Evolutionary conservation across 2,888 invertebrate species (phyloP).

Genomic region (Luffia ferchaultella): DNA sequence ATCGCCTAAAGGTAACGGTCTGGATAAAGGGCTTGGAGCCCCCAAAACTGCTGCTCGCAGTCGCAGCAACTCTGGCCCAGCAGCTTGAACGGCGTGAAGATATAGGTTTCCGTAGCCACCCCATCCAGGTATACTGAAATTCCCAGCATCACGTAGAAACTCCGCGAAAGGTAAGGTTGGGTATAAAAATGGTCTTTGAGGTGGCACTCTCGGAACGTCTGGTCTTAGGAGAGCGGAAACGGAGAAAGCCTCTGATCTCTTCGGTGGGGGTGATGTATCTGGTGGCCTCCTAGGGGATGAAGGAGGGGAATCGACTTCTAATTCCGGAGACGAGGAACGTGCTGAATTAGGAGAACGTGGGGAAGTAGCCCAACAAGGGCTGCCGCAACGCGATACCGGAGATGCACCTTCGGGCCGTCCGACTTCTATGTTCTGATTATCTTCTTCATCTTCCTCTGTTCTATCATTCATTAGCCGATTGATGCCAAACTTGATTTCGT

Average conservation of each 20-base stretch:
- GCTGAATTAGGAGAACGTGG: constrained; percentile 50
- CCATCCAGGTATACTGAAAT: constrained; percentile 61
- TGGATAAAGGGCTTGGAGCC: constrained; percentile 63
- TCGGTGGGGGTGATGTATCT: constrained; percentile 56
- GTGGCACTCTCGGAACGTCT: constrained; percentile 73
- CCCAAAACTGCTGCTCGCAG: constrained; percentile 53
- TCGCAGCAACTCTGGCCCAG: constrained; percentile 52
- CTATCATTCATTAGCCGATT: constrained; percentile 77
- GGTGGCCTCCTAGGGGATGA: constrained; percentile 66
- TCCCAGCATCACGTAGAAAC: constrained; percentile 65
- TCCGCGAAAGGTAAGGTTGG: constrained; percentile 70
- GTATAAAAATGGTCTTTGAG: constrained; percentile 69
- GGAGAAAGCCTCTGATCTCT: constrained; percentile 84
- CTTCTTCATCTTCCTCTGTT: constrained; percentile 68
- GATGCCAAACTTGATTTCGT: constrained; percentile 85
- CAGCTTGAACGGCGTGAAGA: constrained; percentile 74
- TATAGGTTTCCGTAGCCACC: constrained; percentile 66
- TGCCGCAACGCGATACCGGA: constrained; percentile 60
- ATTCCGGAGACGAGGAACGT: constrained; percentile 72
- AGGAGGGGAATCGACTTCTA: constrained; percentile 80
- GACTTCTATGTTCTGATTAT: constrained; percentile 49
- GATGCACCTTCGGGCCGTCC: constrained; percentile 42
- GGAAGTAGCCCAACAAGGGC: constrained; percentile 62
- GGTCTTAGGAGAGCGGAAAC: constrained; percentile 84
- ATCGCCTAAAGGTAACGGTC: constrained; percentile 73